These are phyloP conservation scores for Hyphantria cunea DNA, from an alignment of 1,140 invertebrate genomes.

Conservation along the genomic window DNA sequence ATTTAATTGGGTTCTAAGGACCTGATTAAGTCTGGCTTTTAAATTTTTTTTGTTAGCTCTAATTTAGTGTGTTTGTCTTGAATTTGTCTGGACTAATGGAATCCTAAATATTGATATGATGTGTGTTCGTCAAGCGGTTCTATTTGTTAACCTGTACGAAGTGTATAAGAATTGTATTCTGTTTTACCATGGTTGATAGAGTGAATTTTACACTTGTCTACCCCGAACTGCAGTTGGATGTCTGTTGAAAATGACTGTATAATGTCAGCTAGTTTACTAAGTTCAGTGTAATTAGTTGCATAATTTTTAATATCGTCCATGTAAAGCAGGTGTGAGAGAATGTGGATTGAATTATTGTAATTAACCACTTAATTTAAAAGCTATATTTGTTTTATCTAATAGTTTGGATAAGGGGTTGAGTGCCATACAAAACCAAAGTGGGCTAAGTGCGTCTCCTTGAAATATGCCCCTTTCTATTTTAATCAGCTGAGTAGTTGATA, in stretches of 20 bases:
- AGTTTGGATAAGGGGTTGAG: slow-evolving; percentile 2
- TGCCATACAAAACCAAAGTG: background rate
- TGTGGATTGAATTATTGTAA: background rate
- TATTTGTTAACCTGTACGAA: too few relatives aligned
- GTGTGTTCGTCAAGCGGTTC: too few relatives aligned
- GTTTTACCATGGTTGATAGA: too few relatives aligned
- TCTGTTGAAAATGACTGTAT: background rate
- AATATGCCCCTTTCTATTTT: slow-evolving; percentile 23
- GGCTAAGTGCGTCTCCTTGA: too few relatives aligned
- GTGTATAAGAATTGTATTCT: too few relatives aligned
- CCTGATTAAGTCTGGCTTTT: too few relatives aligned
- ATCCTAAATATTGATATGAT: too few relatives aligned
- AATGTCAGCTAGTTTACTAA: background rate
- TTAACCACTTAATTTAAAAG: slow-evolving; percentile 18
- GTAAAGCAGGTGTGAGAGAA: slow-evolving; percentile 16
- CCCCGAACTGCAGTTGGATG: background rate
- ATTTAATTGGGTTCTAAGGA: too few relatives aligned
- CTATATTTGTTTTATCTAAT: slow-evolving; percentile 8
- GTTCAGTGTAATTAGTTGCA: background rate
- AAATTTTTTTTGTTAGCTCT: too few relatives aligned
- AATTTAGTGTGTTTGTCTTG: too few relatives aligned
- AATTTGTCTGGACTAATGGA: too few relatives aligned
- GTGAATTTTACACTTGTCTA: slow-evolving; percentile 19
- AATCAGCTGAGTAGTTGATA: slow-evolving; percentile 11
- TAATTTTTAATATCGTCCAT: slow-evolving; percentile 25